Percentiles rank a stretch among this genome's conserved stretches.
phyloP scores from a whole-genome alignment of 2,888 invertebrate species.

The Alentia gelatinosa region DNA sequence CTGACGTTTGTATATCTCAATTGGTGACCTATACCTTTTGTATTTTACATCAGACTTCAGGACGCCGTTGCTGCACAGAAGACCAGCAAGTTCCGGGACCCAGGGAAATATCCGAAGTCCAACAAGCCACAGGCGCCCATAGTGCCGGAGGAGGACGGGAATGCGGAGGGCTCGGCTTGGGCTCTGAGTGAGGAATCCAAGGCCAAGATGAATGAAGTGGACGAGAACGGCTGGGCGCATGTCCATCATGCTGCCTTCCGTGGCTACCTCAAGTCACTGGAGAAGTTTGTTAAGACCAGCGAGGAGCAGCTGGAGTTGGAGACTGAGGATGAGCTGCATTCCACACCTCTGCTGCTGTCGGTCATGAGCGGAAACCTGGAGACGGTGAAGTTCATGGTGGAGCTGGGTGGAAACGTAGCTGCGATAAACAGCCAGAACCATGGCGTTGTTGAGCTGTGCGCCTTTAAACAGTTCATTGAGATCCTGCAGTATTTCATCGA shows the following conservation, averaged over 20 bases:
- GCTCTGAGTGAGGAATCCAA: slow-evolving; percentile 29
- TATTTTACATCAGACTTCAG: not conserved
- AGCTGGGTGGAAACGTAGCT: slow-evolving; percentile 74
- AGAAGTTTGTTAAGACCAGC: slow-evolving; percentile 76
- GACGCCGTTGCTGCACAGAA: slow-evolving; percentile 36
- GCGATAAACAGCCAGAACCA: slow-evolving; percentile 75
- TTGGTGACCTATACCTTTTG: not conserved
- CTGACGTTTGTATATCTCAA: too few relatives aligned
- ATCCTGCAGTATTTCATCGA: slow-evolving; percentile 75
- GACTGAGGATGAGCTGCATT: slow-evolving; percentile 75
- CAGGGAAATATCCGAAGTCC: slow-evolving; percentile 31
- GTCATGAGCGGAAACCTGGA: slow-evolving; percentile 75
- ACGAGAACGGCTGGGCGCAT: slow-evolving; percentile 79
- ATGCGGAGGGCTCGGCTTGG: not conserved
- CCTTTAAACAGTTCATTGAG: slow-evolving; percentile 71
- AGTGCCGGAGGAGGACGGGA: not conserved
- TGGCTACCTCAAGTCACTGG: slow-evolving; percentile 79
- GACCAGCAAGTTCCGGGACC: not conserved
- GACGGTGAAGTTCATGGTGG: slow-evolving; percentile 73
- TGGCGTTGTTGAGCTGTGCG: slow-evolving; percentile 78
- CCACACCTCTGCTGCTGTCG: slow-evolving; percentile 78
- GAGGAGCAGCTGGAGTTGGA: slow-evolving; percentile 75
- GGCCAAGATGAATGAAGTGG: slow-evolving; percentile 71
- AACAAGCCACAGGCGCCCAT: not conserved
- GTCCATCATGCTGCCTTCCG: slow-evolving; percentile 78